Conservation (phyloP, 2,797 vertebrate genomes). For the Anguilla anguilla region DNA sequence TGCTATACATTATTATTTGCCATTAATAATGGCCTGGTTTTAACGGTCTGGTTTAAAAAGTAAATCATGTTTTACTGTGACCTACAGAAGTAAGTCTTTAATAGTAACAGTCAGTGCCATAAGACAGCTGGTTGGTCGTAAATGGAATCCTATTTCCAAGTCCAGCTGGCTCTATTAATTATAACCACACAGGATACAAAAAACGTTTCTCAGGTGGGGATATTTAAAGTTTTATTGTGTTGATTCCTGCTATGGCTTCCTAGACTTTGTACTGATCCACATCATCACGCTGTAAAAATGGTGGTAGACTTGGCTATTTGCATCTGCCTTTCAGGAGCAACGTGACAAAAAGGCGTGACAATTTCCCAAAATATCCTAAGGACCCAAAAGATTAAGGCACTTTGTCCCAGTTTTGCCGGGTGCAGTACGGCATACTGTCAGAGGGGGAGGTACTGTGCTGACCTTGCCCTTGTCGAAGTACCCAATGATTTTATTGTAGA, state of each 20-base stretch:
- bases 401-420: not conserved
- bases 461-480: conserved; percentile 99
- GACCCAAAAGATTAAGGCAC: not conserved
- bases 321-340: not conserved
- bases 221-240: not conserved
- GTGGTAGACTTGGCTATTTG: not conserved
- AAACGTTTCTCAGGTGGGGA: not conserved
- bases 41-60: not conserved
- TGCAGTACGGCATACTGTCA: not conserved
- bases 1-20: not conserved
- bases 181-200: not conserved
- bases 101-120: not conserved
- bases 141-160: not conserved
- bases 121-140: not conserved
- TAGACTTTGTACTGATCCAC: not conserved
- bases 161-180: not conserved
- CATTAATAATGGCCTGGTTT: not conserved
- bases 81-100: not conserved
- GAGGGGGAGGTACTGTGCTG: conserved; percentile 41
- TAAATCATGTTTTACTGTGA: not conserved
- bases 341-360: not conserved
- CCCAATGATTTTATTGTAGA: conserved; percentile 93
- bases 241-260: not conserved
- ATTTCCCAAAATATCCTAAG: not conserved
- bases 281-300: not conserved